Percentiles rank a stretch among this genome's conserved stretches.
Conservation (phyloP, 1,140 invertebrate species). For the Carcinoscorpius rotundicauda region DNA sequence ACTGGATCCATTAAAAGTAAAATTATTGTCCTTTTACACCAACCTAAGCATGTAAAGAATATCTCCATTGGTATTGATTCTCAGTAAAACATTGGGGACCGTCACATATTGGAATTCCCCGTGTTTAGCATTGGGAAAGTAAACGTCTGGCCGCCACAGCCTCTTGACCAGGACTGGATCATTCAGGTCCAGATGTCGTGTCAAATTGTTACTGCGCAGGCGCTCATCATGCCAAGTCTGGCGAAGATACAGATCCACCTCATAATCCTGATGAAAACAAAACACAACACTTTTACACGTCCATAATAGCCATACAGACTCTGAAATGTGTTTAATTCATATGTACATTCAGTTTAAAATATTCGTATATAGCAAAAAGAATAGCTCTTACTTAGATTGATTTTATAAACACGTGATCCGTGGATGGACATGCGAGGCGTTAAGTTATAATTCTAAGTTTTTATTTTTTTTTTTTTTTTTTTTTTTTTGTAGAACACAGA, state of each 20-base stretch:
- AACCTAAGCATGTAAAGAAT: slow-evolving; percentile 35
- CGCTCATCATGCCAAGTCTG: slow-evolving; percentile 43
- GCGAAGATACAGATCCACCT: slow-evolving; percentile 44
- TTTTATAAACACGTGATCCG: too few species aligned
- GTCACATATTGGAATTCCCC: slow-evolving; percentile 34
- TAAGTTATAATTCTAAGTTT: too few species aligned
- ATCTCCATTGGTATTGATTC: slow-evolving; percentile 29
- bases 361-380: too few species aligned
- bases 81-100: slow-evolving; percentile 33
- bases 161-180: slow-evolving; percentile 11
- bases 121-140: slow-evolving; percentile 35
- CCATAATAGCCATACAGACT: too few species aligned
- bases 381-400: too few species aligned
- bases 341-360: too few species aligned
- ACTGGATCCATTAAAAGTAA: too few species aligned
- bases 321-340: too few species aligned
- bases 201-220: slow-evolving; percentile 24
- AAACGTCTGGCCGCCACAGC: slow-evolving; percentile 34
- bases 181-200: slow-evolving; percentile 5
- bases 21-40: neutral
- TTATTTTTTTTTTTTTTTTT: too few species aligned
- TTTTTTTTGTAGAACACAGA: too few species aligned
- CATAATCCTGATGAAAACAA: slow-evolving; percentile 39
- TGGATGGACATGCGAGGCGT: too few species aligned
- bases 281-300: neutral